Base-by-base conservation (phyloP, 2,888 invertebrate genomes). In the Oscheius onirici region DNA sequence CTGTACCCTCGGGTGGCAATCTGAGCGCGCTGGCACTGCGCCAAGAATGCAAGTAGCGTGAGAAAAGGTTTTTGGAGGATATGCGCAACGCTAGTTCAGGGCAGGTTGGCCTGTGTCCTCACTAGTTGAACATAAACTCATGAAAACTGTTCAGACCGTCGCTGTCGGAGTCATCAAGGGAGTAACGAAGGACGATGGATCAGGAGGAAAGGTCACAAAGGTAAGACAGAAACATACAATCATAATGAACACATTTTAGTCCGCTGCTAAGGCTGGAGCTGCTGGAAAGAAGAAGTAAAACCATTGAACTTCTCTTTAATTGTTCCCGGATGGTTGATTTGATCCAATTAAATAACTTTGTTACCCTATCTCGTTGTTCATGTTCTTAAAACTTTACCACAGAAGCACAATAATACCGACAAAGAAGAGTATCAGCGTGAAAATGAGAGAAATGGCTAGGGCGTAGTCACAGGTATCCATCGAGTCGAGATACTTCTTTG, bases 191-290 rank as follows among this genome's bases (percentile, higher is more conserved):
- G 10, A 10, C 8, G 63, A 63, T 91, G 91, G 91, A 78, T 13
- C 67, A 2, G 20, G 60, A 34, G 79, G 79, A 71, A 97, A 97
- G 91, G 95, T 95, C 90, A 97, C 97, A 91, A 97, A 97, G 92
- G 95, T n/a, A n/a, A n/a, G n/a, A n/a, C n/a, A n/a, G n/a, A n/a
- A n/a, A n/a, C n/a, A n/a, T n/a, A n/a, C n/a, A n/a, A n/a, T n/a
- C n/a, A n/a, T n/a, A n/a, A n/a, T n/a, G n/a, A n/a, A n/a, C n/a
- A n/a, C n/a, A n/a, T n/a, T n/a, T n/a, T n/a, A 61, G 61, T 61
- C 97, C 89, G 97, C 97, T 85, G 95, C 95, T 91, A 97, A 97
- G 91, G 96, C 95, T 88, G 91, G 91, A 90, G 71, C 76, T 10
- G 58, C 40, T 5, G 58, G 40, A 3, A 82, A 82, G 81, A 82